Conservation (phyloP, 2,113 vertebrate species). For the Delphinus delphis region DNA sequence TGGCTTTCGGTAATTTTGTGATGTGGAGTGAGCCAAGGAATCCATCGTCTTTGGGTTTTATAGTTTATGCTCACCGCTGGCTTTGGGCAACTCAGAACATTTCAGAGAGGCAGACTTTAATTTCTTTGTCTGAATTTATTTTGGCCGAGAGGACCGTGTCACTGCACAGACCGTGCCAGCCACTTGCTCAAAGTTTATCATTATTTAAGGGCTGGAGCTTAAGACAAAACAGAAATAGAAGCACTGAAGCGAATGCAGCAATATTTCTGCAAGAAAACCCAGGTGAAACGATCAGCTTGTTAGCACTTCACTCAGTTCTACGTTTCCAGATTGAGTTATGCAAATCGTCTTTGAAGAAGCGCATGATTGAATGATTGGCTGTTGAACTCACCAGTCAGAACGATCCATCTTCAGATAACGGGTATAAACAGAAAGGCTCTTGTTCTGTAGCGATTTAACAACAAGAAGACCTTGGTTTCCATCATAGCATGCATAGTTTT, state of each 20-base stretch:
- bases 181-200: not conserved
- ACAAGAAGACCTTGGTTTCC: not conserved
- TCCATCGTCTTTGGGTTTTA: not conserved
- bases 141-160: not conserved
- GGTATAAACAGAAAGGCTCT: rapidly evolving
- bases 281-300: not conserved
- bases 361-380: not conserved
- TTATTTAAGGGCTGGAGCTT: slow-evolving; percentile 50
- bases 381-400: not conserved
- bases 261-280: not conserved
- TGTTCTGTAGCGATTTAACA: rapidly evolving
- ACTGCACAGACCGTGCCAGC: not conserved
- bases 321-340: not conserved
- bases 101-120: slow-evolving; percentile 15
- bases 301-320: not conserved
- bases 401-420: not conserved
- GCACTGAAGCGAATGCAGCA: not conserved
- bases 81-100: not conserved
- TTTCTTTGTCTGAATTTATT: slow-evolving; percentile 61
- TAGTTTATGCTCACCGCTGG: not conserved
- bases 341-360: not conserved
- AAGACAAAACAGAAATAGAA: not conserved
- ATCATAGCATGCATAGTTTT: rapidly evolving
- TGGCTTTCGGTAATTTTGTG: not conserved
- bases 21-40: not conserved